Base-by-base conservation (phyloP, 2,113 vertebrate genomes). In the Scatophagus argus region DNA sequence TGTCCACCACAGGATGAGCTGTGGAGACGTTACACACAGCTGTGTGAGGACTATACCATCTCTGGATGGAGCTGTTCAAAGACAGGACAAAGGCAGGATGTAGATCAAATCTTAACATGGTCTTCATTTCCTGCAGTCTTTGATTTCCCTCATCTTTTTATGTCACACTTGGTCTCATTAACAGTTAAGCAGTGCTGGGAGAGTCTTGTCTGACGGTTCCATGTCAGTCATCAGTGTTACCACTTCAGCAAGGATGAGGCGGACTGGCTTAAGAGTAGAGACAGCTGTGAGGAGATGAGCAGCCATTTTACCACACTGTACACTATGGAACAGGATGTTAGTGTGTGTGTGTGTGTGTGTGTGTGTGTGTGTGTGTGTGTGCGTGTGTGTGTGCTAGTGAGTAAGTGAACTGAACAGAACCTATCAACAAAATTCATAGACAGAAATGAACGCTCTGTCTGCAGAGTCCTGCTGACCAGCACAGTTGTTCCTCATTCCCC, bases 221-320 rank as follows among this genome's bases (percentile, higher is more conserved):
- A 82, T 32, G 29, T 85, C 2, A 23, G 52, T 27, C 69, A 64
- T 38, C 85, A 84, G 43, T 91, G 91, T 79, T 92, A 89, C 62
- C 60, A 52, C 80, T 92, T 93, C 77, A 93, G 93, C 68, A 34
- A 38, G 0, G 76, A 93, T 67, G 91, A 89, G 77, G 71, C 85
- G 65, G 81, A 90, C 79, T 93, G 88, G 90, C 23, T 72, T 21
- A 59, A 51, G 49, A 91, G 91, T 71, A 84, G 74, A 74, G 76
- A 87, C 38, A 87, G 87, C 76, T 91, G 87, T 63, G 81, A 73
- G 60, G 79, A 73, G 16, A 89, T 64, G 83, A 79, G 85, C 32
- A 56, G 88, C 71, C 85, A 89, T 52, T 84, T 93, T 38, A 71
- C 82, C 44, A 88, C 88, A 82, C 81, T 92, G 32, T 81, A 89